A percentile compares a stretch with the other conserved stretches of the same genome.
These are phyloP conservation scores for Hypercompe scribonia DNA, from an alignment of 2,888 invertebrate species.

Conservation along the genomic window DNA sequence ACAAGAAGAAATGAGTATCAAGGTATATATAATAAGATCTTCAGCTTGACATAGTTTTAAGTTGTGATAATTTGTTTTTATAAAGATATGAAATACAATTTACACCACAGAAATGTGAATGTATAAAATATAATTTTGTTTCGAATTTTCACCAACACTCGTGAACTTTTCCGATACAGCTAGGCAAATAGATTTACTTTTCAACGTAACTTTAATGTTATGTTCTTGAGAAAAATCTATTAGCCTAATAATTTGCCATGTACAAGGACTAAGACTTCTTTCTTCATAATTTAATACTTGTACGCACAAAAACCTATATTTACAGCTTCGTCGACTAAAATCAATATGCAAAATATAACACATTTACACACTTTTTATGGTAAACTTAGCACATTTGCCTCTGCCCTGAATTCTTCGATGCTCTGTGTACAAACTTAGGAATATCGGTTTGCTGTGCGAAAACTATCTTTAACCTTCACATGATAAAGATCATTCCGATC, in stretches of 20 bases:
- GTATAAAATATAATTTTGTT: not conserved
- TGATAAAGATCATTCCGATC: slow-evolving; percentile 22
- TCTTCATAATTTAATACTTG: not conserved
- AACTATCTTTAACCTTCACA: slow-evolving; percentile 15
- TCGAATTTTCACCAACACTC: no score
- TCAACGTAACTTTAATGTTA: no score
- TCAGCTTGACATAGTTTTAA: not conserved
- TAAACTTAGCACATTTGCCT: slow-evolving; percentile 49
- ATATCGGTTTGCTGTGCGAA: slow-evolving; percentile 12
- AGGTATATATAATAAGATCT: no score
- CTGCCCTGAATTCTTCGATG: slow-evolving; percentile 42
- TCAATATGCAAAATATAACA: slow-evolving; percentile 48
- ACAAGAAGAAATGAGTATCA: not conserved
- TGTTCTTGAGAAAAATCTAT: not conserved
- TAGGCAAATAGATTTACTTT: not conserved
- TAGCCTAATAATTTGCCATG: not conserved
- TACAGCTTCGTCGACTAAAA: slow-evolving; percentile 28
- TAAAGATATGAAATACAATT: not conserved
- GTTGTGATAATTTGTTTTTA: not conserved
- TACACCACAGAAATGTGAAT: not conserved
- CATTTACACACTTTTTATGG: slow-evolving; percentile 42
- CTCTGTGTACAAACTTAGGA: slow-evolving; percentile 23
- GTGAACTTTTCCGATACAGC: no score
- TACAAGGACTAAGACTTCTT: not conserved
- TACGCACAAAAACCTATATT: slow-evolving; percentile 14